Conservation (phyloP, 2,113 vertebrate genomes). For the Phyllostomus hastatus region DNA sequence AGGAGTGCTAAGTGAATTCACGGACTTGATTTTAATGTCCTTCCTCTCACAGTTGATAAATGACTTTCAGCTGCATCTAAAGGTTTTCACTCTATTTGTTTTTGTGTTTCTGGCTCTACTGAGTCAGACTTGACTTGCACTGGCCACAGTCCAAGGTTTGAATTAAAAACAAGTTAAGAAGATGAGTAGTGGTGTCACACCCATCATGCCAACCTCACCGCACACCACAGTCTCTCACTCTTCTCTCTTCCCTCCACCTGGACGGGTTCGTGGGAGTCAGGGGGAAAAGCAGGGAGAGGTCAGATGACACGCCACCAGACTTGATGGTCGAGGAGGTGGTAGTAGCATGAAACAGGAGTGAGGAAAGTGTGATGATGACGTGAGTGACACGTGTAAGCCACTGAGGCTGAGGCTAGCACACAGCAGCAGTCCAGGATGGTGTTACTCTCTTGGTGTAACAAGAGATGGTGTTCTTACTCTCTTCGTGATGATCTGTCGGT, state of each 20-base stretch:
- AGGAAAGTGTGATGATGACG: neutral
- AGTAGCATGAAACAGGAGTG: neutral
- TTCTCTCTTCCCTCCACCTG: neutral
- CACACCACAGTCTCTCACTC: accelerated
- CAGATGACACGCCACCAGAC: neutral
- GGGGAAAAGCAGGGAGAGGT: neutral
- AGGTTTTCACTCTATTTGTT: neutral
- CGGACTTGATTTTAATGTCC: neutral
- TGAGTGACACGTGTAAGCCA: neutral
- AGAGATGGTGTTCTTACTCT: accelerated
- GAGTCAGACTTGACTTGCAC: neutral
- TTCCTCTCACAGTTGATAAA: neutral
- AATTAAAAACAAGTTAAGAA: neutral
- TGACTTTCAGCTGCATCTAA: neutral
- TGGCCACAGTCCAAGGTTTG: neutral
- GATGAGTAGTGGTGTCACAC: neutral
- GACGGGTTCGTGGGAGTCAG: neutral
- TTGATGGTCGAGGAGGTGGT: neutral
- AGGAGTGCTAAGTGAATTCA: neutral
- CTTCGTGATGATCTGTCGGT: neutral
- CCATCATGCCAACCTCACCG: neutral
- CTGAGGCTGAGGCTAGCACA: neutral
- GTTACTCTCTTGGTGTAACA: neutral
- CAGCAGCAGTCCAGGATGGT: accelerated
- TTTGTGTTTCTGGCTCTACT: neutral